phyloP scores from a whole-genome alignment of 2,113 vertebrate species.

The Python bivittatus region DNA sequence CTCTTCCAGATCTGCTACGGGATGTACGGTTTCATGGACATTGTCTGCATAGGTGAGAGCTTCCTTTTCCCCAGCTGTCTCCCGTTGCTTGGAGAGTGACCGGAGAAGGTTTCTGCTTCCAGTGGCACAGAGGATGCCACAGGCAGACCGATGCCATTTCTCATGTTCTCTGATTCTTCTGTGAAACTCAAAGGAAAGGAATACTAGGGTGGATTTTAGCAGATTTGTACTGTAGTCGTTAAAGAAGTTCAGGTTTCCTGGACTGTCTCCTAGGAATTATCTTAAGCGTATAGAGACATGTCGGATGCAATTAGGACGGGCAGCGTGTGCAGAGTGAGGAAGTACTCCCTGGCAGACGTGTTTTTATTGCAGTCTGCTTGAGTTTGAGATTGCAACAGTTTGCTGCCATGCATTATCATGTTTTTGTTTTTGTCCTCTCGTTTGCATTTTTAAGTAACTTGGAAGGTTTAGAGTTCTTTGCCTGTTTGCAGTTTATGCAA shows the following conservation, averaged over 20 bases:
- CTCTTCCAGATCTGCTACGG: slow-evolving; percentile 97
- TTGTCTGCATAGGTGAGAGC: slow-evolving; percentile 91
- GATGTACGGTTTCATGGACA: slow-evolving; percentile 97
- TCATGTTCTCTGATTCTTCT: background rate
- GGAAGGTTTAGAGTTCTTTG: background rate
- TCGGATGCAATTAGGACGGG: background rate
- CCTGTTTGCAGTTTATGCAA: background rate
- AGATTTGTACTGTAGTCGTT: background rate
- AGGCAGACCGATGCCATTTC: background rate
- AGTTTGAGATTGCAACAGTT: background rate
- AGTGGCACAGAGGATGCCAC: background rate
- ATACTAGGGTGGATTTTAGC: background rate
- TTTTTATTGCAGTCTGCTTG: background rate
- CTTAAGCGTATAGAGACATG: background rate
- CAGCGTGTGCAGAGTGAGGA: background rate
- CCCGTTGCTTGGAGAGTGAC: background rate
- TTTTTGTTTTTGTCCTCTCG: background rate
- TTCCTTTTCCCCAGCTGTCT: background rate
- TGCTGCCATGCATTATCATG: background rate
- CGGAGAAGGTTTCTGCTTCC: background rate
- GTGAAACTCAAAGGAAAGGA: background rate
- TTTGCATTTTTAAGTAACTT: background rate
- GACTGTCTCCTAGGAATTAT: background rate
- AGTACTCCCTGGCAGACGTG: background rate
- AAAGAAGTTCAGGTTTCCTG: background rate